These are phyloP conservation scores for Drusus annulatus DNA, from an alignment of 1,140 invertebrate genomes.

Conservation along the genomic window DNA sequence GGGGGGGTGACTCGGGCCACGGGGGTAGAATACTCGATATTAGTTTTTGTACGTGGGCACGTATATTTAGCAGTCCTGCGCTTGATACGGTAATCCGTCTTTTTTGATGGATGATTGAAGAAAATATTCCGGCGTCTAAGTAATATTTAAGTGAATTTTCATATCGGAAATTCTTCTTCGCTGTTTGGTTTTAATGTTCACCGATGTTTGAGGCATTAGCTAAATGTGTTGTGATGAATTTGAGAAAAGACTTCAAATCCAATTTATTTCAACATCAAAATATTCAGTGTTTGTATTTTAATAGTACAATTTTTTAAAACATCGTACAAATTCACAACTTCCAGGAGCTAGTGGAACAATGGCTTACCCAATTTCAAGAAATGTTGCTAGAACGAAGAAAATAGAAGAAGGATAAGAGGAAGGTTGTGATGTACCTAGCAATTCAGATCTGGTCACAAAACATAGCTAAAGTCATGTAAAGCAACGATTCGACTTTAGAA, in stretches of 20 bases:
- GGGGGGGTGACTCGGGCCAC: constrained; percentile 30
- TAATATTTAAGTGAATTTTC: constrained; percentile 60
- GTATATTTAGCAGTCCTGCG: constrained; percentile 48
- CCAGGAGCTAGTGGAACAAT: too few relatives aligned
- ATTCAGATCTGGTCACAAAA: too few relatives aligned
- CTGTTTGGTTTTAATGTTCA: constrained; percentile 8
- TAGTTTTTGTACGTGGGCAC: constrained; percentile 50
- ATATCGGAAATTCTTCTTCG: constrained; percentile 49
- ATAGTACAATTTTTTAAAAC: too few relatives aligned
- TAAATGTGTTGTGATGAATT: constrained; percentile 29
- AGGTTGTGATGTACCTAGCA: too few relatives aligned
- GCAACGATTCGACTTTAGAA: too few relatives aligned
- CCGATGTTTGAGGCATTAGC: constrained; percentile 35
- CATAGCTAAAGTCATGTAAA: too few relatives aligned
- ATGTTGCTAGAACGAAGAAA: too few relatives aligned
- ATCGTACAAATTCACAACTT: too few relatives aligned
- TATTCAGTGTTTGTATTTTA: too few relatives aligned
- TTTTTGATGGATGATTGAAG: constrained; percentile 59
- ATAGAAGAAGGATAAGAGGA: too few relatives aligned
- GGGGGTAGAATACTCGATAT: constrained; percentile 51
- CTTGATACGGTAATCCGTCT: constrained; percentile 59
- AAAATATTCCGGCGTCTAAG: constrained; percentile 57
- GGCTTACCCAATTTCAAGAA: too few relatives aligned
- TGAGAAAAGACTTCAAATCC: not conserved
- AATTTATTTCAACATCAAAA: too few relatives aligned